These are phyloP conservation scores for Aplodontia rufa DNA, from an alignment of 2,113 vertebrate species.

Conservation along the genomic window DNA sequence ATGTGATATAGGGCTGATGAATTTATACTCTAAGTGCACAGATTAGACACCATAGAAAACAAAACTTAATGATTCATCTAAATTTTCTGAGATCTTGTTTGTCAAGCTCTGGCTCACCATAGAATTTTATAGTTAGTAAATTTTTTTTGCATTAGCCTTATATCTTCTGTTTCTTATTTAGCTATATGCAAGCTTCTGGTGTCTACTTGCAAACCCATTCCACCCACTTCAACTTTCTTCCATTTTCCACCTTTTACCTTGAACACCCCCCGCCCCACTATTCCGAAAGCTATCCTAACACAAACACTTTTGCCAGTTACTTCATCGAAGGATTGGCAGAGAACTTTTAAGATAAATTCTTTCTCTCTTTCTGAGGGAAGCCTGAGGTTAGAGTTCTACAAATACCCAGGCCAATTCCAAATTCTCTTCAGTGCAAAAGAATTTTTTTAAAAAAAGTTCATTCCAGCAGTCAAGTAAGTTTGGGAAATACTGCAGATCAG, in stretches of 20 bases:
- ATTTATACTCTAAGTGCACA: not conserved
- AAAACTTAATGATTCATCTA: not conserved
- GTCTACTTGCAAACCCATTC: not conserved
- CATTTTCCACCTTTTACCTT: not conserved
- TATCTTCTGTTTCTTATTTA: not conserved
- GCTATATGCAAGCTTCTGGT: not conserved
- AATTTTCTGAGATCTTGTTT: not conserved
- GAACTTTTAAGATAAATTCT: not conserved
- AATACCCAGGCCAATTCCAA: not conserved
- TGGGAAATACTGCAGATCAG: not conserved
- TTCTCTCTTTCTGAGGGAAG: not conserved
- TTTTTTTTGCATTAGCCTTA: not conserved
- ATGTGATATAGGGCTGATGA: not conserved
- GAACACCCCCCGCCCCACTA: fast-evolving
- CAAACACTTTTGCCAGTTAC: not conserved
- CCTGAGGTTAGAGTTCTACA: not conserved
- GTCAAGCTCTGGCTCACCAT: not conserved
- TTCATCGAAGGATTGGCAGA: not conserved
- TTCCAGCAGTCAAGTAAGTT: not conserved
- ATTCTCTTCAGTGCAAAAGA: not conserved
- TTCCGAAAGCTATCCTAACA: not conserved
- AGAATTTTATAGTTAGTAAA: not conserved
- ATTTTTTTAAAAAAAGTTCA: too few species aligned
- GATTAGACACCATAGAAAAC: not conserved
- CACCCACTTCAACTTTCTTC: not conserved